These are phyloP conservation scores for Philopedon plagiatum DNA, from an alignment of 2,888 invertebrate species.

Conservation along the genomic window DNA sequence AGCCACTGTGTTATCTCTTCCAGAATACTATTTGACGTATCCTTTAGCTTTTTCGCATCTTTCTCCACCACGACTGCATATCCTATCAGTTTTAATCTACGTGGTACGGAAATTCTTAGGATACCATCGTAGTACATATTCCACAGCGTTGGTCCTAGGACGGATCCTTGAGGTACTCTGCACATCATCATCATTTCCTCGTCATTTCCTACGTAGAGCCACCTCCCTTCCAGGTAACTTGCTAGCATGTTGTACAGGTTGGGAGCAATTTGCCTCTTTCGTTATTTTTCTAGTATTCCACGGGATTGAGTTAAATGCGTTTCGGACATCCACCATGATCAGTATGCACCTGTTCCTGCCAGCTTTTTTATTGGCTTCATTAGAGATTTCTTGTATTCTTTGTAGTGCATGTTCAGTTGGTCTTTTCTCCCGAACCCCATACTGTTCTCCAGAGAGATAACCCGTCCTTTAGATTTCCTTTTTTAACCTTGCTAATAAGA, in stretches of 20 bases:
- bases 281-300: slow-evolving; percentile 39
- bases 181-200: too few relatives aligned
- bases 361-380: slow-evolving; percentile 9
- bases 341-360: slow-evolving; percentile 26
- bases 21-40: background rate
- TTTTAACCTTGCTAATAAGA: slow-evolving; percentile 13
- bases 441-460: slow-evolving; percentile 13
- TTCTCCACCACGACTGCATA: slow-evolving; percentile 24
- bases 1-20: background rate
- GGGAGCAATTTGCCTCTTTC: slow-evolving; percentile 4
- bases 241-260: background rate
- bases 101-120: slow-evolving; percentile 47
- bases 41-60: background rate
- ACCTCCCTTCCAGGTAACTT: too few relatives aligned
- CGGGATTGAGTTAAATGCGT: slow-evolving; percentile 48
- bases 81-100: too few relatives aligned
- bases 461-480: slow-evolving; percentile 16
- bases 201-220: too few relatives aligned
- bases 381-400: background rate
- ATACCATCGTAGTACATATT: slow-evolving; percentile 35
- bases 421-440: slow-evolving; percentile 29
- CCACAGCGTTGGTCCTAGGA: slow-evolving; percentile 49
- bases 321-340: slow-evolving; percentile 44
- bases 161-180: too few relatives aligned
- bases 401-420: too few relatives aligned